Base-by-base conservation (phyloP, 2,797 vertebrate species). In the Siniperca undulata region DNA sequence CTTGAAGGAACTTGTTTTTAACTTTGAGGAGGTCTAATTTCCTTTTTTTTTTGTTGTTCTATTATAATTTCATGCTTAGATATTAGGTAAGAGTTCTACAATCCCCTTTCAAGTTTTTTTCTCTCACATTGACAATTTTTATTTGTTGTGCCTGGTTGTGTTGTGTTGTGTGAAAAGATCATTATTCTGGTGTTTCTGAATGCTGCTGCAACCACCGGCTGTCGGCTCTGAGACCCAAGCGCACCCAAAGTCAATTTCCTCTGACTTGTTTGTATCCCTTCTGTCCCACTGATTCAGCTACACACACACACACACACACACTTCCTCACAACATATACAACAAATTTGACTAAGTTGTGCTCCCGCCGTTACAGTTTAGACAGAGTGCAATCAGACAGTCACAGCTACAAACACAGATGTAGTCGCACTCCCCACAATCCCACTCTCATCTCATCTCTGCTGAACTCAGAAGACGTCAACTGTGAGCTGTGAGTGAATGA, bases 41-140 rank as follows among this genome's bases (percentile, higher is more conserved):
- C 5, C n/a, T 56, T 11, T 10, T 80, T 34, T 11, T 68, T 17
- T 77, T 56, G 71, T 73, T 67, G 71, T 73, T 75, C 27, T 55
- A 42, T 83, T 71, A 58, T 24, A 64, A 78, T 71, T 86, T 71
- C 82, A 73, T 52, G 70, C 62, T 64, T 24, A 30, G 38, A 70
- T 80, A 44, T 83, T 60, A 44, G 34, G 53, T 20, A 9, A 17
- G 44, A 22, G 3, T 34, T 76, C 13, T 46, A 9, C 6, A 53
- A 53, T 30, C 9, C 14, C 8, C n/a, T 56, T 67, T 53, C 0
- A 0, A 36, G 9, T 20, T 14, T 62, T 40, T 24, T 20, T 27
- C 16, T 55, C 27, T 78, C 58, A 74, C 65, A n/a, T 11, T 55
- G 17, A 61, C 55, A 42, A 4, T 24, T 64, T 80, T 36, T 53